These are phyloP conservation scores for Brachycybe producta DNA, from an alignment of 2,888 invertebrate genomes.

Conservation along the genomic window DNA sequence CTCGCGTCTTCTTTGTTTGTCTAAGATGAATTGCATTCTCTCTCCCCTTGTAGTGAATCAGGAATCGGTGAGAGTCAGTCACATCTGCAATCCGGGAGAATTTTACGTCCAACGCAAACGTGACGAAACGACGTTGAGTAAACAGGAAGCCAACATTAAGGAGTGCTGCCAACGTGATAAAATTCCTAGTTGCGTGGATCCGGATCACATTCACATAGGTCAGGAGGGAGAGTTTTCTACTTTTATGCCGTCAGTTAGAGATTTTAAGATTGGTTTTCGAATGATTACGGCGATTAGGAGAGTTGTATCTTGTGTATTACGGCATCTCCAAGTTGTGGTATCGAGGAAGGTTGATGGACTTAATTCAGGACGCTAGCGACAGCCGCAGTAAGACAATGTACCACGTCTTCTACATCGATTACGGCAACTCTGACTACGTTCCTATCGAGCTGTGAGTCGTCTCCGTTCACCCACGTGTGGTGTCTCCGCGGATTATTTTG, in stretches of 20 bases:
- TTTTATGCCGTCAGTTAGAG: not conserved
- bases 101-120: not conserved
- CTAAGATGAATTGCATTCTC: too few relatives aligned
- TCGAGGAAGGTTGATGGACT: too few relatives aligned
- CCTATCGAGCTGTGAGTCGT: not conserved
- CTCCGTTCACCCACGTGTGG: not conserved
- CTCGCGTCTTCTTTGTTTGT: too few relatives aligned
- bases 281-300: too few relatives aligned
- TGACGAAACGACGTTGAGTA: not conserved
- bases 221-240: not conserved
- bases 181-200: not conserved
- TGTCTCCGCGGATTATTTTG: not conserved
- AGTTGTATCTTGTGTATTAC: too few relatives aligned
- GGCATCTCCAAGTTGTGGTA: too few relatives aligned
- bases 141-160: not conserved
- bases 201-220: not conserved
- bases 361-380: too few relatives aligned
- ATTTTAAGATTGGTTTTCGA: not conserved
- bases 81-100: not conserved
- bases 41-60: not conserved
- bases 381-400: too few relatives aligned
- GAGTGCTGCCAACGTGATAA: not conserved
- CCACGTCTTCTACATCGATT: constrained; percentile 1
- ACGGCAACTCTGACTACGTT: not conserved
- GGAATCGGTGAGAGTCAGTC: not conserved